phyloP scores from a whole-genome alignment of 2,113 vertebrate genomes.

The Myotis yumanensis region DNA sequence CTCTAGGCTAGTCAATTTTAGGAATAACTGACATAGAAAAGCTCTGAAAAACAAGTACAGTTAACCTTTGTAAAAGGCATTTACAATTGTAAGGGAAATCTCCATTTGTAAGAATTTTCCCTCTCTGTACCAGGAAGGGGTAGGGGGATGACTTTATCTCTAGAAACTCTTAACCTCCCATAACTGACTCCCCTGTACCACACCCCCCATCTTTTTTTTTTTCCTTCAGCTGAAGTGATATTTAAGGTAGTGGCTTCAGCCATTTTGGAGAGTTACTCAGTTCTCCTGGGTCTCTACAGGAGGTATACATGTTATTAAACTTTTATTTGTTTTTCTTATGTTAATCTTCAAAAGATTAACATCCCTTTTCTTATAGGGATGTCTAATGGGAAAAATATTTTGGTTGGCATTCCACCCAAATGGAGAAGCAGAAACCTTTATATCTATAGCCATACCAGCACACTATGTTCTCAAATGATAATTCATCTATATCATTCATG shows the following conservation, averaged over 20 bases:
- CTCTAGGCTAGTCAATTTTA: not conserved
- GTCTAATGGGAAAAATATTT: not conserved
- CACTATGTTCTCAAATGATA: not conserved
- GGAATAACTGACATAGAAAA: not conserved
- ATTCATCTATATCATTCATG: not conserved
- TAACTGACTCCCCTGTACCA: not conserved
- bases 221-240: not conserved
- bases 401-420: not conserved
- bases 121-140: not conserved
- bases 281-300: not conserved
- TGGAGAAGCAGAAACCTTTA: not conserved
- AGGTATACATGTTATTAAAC: not conserved
- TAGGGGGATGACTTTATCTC: not conserved
- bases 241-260: not conserved
- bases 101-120: not conserved
- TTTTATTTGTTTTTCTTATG: not conserved
- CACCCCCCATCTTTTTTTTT: not conserved
- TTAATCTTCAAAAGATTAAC: not conserved
- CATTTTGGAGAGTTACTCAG: not conserved
- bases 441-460: not conserved
- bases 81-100: not conserved
- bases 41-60: not conserved
- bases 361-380: not conserved
- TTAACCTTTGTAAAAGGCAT: not conserved
- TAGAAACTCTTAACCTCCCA: not conserved